Percentiles rank a stretch among this genome's conserved stretches.
Conservation (phyloP, 2,113 vertebrate species). For the Ammospiza nelsoni region DNA sequence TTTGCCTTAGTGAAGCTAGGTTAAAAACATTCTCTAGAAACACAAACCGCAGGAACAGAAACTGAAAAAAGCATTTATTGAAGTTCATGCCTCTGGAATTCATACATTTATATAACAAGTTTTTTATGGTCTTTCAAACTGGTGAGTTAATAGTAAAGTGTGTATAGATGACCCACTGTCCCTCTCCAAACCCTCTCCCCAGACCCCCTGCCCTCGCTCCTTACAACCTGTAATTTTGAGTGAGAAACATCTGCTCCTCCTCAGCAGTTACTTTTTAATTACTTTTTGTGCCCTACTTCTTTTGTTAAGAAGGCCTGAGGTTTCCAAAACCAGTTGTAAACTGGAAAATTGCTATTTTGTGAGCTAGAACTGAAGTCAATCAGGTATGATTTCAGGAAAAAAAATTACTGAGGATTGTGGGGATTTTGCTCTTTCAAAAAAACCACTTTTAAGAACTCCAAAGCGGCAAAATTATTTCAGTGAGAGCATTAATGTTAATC, state of each 20-base stretch:
- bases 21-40: background rate
- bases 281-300: constrained; percentile 17
- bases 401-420: background rate
- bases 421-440: constrained; percentile 25
- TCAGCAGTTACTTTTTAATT: constrained; percentile 31
- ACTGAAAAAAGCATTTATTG: background rate
- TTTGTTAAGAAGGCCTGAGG: background rate
- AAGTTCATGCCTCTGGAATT: background rate
- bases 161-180: background rate
- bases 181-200: background rate
- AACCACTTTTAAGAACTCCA: constrained; percentile 26
- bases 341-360: background rate
- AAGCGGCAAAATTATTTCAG: constrained; percentile 57
- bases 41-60: background rate
- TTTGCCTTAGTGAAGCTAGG: background rate
- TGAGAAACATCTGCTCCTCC: background rate
- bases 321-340: background rate
- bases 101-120: background rate
- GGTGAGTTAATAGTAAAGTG: background rate
- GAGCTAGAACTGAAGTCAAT: background rate
- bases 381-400: constrained; percentile 22
- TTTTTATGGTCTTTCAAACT: background rate
- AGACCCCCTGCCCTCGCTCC: background rate
- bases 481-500: constrained; percentile 63
- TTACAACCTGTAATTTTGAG: background rate